Conservation (phyloP, 2,888 invertebrate species). For the Criorhina ranunculi region DNA sequence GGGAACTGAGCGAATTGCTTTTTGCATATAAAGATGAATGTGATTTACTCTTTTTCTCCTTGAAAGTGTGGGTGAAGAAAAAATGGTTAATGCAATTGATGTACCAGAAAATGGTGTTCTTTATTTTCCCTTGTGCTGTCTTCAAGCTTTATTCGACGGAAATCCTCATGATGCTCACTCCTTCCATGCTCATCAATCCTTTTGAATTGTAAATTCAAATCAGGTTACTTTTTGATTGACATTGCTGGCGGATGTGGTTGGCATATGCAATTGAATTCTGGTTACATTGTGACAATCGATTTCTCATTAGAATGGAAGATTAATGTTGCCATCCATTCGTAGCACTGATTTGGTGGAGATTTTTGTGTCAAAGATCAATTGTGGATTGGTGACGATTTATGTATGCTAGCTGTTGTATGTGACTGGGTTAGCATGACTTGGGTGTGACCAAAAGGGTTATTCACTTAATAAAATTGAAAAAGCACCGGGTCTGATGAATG, state of each 20-base stretch:
- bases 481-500: slow-evolving; percentile 39
- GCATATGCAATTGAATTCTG: slow-evolving; percentile 77
- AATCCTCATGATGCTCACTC: slow-evolving; percentile 52
- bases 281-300: slow-evolving; percentile 77
- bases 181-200: slow-evolving; percentile 72
- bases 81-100: slow-evolving; percentile 74
- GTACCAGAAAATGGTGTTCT: slow-evolving; percentile 75
- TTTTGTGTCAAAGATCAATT: slow-evolving; percentile 63
- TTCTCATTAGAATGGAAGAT: slow-evolving; percentile 76
- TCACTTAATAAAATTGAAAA: slow-evolving; percentile 43
- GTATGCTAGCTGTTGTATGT: not conserved
- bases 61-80: slow-evolving; percentile 7
- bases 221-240: slow-evolving; percentile 76
- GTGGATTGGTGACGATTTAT: slow-evolving; percentile 33
- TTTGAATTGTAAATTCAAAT: slow-evolving; percentile 76
- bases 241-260: slow-evolving; percentile 75
- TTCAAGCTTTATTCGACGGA: slow-evolving; percentile 47
- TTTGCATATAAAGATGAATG: slow-evolving; percentile 75
- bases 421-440: slow-evolving; percentile 46
- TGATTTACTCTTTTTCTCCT: slow-evolving; percentile 48
- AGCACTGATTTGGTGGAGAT: slow-evolving; percentile 60
- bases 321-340: slow-evolving; percentile 65
- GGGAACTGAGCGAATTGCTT: slow-evolving; percentile 60
- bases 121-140: slow-evolving; percentile 58
- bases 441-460: slow-evolving; percentile 43